Evolutionary conservation across 2,888 invertebrate species (phyloP).

Genomic region (Andrena chrysosceles): DNA sequence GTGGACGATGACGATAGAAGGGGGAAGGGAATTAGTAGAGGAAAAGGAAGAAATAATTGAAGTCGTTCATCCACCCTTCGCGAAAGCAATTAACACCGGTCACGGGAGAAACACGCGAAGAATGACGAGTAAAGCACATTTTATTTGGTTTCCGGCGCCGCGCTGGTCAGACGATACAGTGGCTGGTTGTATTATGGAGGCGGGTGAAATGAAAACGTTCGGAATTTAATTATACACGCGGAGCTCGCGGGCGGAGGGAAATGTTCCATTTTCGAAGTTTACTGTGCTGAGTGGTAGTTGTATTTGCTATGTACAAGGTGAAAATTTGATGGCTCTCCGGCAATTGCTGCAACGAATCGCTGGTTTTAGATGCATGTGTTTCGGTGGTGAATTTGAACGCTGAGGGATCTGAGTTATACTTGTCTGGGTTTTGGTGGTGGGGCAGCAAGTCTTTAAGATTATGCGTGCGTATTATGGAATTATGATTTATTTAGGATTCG

Average conservation of each 20-base stretch:
- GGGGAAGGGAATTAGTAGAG: not conserved
- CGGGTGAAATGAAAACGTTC: not conserved
- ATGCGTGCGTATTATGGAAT: too few species aligned
- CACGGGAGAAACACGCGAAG: slow-evolving; percentile 9
- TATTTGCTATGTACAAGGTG: too few species aligned
- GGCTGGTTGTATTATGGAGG: not conserved
- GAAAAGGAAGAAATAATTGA: slow-evolving; percentile 44
- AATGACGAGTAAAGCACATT: slow-evolving; percentile 13
- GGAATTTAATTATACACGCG: not conserved
- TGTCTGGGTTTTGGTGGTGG: too few species aligned
- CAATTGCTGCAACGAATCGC: too few species aligned
- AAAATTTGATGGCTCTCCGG: too few species aligned
- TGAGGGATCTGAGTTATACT: too few species aligned
- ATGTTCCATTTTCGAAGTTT: not conserved
- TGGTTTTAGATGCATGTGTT: too few species aligned
- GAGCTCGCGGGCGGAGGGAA: not conserved
- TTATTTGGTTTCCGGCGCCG: slow-evolving; percentile 3
- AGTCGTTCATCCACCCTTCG: slow-evolving; percentile 41
- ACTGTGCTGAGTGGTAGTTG: not conserved
- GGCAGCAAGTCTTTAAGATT: too few species aligned
- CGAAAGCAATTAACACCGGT: slow-evolving; percentile 48
- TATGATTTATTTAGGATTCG: too few species aligned
- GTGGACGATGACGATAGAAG: not conserved
- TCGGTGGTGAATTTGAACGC: too few species aligned
- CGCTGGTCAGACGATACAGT: not conserved